Base-by-base conservation (phyloP, 2,888 invertebrate species). In the Lithophane ornitopus region DNA sequence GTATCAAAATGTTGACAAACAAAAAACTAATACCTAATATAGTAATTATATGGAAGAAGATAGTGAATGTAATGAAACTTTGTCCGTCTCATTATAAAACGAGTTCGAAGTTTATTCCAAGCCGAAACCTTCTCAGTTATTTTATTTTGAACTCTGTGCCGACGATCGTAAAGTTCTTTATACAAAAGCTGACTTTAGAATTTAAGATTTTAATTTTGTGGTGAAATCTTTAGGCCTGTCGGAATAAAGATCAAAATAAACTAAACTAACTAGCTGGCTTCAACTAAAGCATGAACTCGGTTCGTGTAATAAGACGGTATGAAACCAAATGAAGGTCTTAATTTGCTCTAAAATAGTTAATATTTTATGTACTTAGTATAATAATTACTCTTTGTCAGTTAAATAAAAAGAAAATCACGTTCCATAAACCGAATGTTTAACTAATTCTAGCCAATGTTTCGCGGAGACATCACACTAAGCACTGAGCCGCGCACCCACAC, bases 351-450 rank as follows among this genome's bases (percentile, higher is more conserved):
- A 52, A 76, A 61, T 74, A 58, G 1, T 63, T 63, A 39, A 14
- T 28, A n/a, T 39, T 62, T 59, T 41, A 56, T 41, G 63, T 65
- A 73, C 54, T 62, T 74, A 74, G 74, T 39, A 28, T 74, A 39
- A 63, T 65, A 28, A 16, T 19, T 54, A 74, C 16, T 54, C 14
- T 49, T 16, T 63, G 28, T 54, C 34, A 8, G n/a, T 8, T 28
- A 49, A 63, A n/a, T 49, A 41, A 28, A 52, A 28, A 8, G 6
- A 22, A 76, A 67, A 61, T 59, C 65, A 44, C n/a, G n/a, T n/a
- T n/a, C n/a, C n/a, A n/a, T 34, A 4, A 34, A 34, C 34, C 34
- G 34, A 34, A 34, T 34, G 34, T 34, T 34, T 34, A 34, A 34
- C 34, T 34, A 34, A 34, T 34, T 34, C 34, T 34, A 34, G 34